These are phyloP conservation scores for Anabacerthia variegaticeps DNA, from an alignment of 2,797 vertebrate species.

Conservation along the genomic window DNA sequence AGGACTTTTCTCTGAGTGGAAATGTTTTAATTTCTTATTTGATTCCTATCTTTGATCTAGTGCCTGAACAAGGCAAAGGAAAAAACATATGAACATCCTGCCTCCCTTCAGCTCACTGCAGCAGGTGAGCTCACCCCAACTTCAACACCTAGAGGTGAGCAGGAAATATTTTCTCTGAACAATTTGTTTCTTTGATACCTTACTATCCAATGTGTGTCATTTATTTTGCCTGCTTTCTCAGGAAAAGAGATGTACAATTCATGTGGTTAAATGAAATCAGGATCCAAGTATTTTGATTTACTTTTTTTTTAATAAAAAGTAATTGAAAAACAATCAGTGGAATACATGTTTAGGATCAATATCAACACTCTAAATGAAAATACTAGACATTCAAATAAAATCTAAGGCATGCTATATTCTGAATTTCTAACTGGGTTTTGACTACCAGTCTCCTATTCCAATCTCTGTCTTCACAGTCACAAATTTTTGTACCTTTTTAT, in stretches of 20 bases:
- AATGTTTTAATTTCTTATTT: background rate
- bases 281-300: background rate
- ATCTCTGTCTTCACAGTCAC: background rate
- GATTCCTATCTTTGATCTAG: background rate
- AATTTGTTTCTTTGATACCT: background rate
- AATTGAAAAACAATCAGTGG: background rate
- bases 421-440: background rate
- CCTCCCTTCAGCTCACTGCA: background rate
- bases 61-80: background rate
- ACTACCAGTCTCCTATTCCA: background rate
- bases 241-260: background rate
- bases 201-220: background rate
- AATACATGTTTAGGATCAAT: background rate
- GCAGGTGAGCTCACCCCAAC: background rate
- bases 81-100: background rate
- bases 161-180: background rate
- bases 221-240: background rate
- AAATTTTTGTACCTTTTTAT: background rate
- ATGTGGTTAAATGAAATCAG: background rate
- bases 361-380: background rate
- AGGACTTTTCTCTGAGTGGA: background rate
- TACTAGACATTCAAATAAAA: background rate
- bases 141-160: background rate
- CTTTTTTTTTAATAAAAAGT: fast-evolving
- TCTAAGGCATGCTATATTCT: fast-evolving